Percentiles rank a stretch among this genome's conserved stretches.
Conservation (phyloP, 2,888 invertebrate genomes). For the Pocota personata region DNA sequence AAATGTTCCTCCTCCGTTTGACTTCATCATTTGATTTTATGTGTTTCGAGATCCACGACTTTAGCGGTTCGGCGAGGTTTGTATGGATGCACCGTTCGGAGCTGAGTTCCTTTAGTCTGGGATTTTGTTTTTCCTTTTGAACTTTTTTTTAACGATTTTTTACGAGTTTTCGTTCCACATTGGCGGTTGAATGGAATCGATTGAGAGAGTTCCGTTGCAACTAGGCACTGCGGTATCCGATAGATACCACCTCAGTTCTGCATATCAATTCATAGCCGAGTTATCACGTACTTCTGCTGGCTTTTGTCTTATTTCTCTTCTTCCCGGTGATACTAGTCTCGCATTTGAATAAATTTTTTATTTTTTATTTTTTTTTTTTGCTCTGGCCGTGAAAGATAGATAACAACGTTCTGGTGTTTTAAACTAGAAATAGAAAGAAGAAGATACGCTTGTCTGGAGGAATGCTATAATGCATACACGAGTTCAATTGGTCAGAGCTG, state of each 20-base stretch:
- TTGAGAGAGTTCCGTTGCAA: conserved; percentile 35
- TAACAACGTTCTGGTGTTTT: conserved; percentile 6
- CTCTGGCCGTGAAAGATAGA: conserved; percentile 6
- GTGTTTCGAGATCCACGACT: conserved; percentile 68
- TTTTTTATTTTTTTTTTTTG: neutral
- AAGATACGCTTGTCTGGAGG: neutral
- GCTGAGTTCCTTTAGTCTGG: conserved; percentile 2
- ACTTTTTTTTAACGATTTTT: conserved; percentile 27
- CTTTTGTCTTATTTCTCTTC: conserved; percentile 14
- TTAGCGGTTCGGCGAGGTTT: conserved; percentile 17
- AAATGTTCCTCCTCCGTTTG: conserved; percentile 67
- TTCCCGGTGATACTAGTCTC: neutral
- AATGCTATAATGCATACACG: neutral
- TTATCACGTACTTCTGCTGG: conserved; percentile 44
- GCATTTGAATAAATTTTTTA: conserved; percentile 39
- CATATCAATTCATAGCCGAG: conserved; percentile 49
- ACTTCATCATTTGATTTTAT: conserved; percentile 69
- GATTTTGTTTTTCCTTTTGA: neutral
- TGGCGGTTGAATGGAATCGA: conserved; percentile 61
- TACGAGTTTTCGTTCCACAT: conserved; percentile 56
- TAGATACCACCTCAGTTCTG: conserved; percentile 26
- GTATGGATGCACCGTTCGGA: conserved; percentile 11
- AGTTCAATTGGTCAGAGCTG: conserved; percentile 68
- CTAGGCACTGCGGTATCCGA: conserved; percentile 8
- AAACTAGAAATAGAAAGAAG: conserved; percentile 10